Percentiles rank a stretch among this genome's conserved stretches.
Conservation (phyloP, 2,113 vertebrate genomes). For the Zingel zingel region DNA sequence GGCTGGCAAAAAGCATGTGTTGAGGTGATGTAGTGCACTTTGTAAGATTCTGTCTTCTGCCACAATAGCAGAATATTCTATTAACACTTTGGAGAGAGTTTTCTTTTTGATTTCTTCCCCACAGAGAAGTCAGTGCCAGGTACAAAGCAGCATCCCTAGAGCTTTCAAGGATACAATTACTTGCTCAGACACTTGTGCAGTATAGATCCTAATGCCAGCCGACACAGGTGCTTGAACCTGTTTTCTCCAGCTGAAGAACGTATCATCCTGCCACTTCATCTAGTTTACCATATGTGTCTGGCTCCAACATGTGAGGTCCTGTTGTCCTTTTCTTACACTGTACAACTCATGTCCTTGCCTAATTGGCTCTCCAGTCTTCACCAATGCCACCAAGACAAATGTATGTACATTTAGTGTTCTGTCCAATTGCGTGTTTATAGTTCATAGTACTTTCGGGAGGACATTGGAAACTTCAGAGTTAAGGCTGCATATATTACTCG, state of each 20-base stretch:
- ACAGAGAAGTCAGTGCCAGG: not conserved
- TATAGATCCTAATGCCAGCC: not conserved
- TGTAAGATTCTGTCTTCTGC: not conserved
- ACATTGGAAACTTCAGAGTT: conserved; percentile 3
- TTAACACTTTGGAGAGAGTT: not conserved
- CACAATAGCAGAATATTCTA: not conserved
- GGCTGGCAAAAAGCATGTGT: not conserved
- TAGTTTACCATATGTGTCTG: not conserved
- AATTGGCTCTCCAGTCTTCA: not conserved
- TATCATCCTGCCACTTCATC: not conserved
- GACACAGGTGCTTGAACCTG: conserved; percentile 12
- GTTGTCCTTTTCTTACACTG: not conserved
- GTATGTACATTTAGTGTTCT: not conserved
- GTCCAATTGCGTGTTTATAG: not conserved
- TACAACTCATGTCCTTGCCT: not conserved
- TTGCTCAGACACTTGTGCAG: not conserved
- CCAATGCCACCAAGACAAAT: not conserved
- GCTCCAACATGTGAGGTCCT: not conserved
- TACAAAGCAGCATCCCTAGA: not conserved
- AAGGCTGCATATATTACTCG: conserved; percentile 6
- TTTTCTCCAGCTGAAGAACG: not conserved
- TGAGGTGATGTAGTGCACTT: not conserved
- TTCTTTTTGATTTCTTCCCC: not conserved
- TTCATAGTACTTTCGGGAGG: not conserved
- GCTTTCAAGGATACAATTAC: not conserved